phyloP scores from a whole-genome alignment of 2,113 vertebrate genomes.

The Corythaeola cristata region DNA sequence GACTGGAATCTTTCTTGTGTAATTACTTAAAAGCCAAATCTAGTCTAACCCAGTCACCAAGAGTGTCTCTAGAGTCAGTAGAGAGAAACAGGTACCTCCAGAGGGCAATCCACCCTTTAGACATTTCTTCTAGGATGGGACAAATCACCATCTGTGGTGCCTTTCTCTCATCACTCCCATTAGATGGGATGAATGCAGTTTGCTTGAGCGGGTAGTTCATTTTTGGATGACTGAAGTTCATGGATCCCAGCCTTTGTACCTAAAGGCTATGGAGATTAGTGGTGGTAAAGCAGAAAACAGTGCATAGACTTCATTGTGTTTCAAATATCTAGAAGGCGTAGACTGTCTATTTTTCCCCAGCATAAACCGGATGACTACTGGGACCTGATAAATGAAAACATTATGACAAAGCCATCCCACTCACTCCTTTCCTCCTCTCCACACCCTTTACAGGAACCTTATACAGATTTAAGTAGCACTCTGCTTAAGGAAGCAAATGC shows the following conservation, averaged over 20 bases:
- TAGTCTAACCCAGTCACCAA: background rate
- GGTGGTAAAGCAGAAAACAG: background rate
- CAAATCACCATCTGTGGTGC: background rate
- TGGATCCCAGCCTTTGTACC: background rate
- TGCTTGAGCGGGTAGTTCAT: background rate
- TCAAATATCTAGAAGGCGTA: background rate
- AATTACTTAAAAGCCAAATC: background rate
- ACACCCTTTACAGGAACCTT: background rate
- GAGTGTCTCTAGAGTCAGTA: background rate
- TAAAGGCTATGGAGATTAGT: background rate
- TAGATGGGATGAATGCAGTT: background rate
- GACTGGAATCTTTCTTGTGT: background rate
- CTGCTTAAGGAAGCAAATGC: background rate
- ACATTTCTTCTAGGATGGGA: background rate
- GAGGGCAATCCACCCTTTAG: background rate
- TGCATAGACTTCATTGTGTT: background rate
- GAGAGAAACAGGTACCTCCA: background rate
- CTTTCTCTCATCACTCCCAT: background rate
- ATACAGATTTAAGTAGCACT: background rate
- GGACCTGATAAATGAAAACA: background rate
- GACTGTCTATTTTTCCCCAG: background rate
- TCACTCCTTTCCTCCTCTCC: background rate
- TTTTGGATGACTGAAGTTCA: background rate
- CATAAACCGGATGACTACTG: background rate
- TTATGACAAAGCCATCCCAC: background rate